Percentiles rank a stretch among this genome's conserved stretches.
These are phyloP conservation scores for Bradypodion ventrale DNA, from an alignment of 2,797 vertebrate genomes.

Conservation along the genomic window DNA sequence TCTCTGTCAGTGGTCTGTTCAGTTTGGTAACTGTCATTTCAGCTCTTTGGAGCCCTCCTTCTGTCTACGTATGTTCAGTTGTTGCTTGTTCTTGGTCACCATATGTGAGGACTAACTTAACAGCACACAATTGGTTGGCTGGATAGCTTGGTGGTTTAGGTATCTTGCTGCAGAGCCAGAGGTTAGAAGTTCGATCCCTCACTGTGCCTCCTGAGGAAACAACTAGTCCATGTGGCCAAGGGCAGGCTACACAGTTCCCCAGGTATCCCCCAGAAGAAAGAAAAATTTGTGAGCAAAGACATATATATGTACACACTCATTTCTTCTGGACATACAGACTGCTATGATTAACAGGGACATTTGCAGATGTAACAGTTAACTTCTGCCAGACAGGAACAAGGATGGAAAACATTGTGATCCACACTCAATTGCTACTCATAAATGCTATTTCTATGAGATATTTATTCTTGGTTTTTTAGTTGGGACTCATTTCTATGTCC, in stretches of 20 bases:
- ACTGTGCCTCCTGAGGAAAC: too few relatives aligned
- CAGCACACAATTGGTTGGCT: too few relatives aligned
- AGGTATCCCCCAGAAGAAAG: neutral
- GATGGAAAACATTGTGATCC: neutral
- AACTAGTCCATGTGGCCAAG: too few relatives aligned
- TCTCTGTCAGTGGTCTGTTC: neutral
- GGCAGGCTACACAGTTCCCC: neutral
- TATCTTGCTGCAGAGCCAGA: too few relatives aligned
- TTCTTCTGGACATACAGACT: too few relatives aligned
- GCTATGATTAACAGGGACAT: neutral
- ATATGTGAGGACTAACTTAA: too few relatives aligned
- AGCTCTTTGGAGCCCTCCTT: neutral
- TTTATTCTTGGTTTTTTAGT: neutral
- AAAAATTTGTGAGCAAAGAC: neutral
- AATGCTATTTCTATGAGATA: neutral
- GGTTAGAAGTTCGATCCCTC: too few relatives aligned
- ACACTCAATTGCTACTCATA: neutral
- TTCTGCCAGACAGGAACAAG: neutral
- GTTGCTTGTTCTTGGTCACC: conserved; percentile 23
- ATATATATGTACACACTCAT: neutral
- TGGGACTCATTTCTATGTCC: neutral
- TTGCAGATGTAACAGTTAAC: neutral
- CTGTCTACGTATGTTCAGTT: neutral
- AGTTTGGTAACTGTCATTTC: neutral
- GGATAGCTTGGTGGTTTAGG: too few relatives aligned